Base-by-base conservation (phyloP, 2,797 vertebrate species). In the Ptychobarbus kaznakovi region DNA sequence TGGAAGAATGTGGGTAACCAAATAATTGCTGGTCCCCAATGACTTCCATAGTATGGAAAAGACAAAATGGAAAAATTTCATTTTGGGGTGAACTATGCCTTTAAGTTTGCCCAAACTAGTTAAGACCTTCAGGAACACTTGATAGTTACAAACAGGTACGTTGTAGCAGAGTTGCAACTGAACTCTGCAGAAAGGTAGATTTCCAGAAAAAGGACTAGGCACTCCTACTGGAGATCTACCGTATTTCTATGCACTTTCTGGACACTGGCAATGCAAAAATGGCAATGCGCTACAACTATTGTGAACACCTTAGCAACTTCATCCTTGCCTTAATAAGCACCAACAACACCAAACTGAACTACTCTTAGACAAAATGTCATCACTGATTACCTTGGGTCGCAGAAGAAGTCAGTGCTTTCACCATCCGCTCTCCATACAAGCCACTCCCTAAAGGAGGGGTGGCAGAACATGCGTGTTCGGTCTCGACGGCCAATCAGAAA, bases 401-500 rank as follows among this genome's bases (percentile, higher is more conserved):
- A 99, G 6, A 99, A 92, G 91, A 99, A 99, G 93, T 99, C 96
- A 0, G 94, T 95, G 87, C 96, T 99, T 87, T 99, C 98, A 13
- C 97, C 97, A 1, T 99, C 98, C 1, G 96, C 96, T 93, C 98
- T 96, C 98, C 98, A 99, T 16, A 99, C 95, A 63, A 99, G 94
- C 98, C 98, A 99, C 83, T 99, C 98, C 87, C 98, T 94, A 94
- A 99, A 99, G 89, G 98, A 99, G 0, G 98, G 98, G 77, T 99
- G 98, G 92, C 97, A 98, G 90, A 99, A 97, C 98, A 99, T 99
- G 10, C 98, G 97, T 0, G 98, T 99, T 90, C 96, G 96, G 87
- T 99, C 98, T 76, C 98, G 94, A 32, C 98, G 95, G 87, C 95
- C 96, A 89, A 99, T 95, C 94, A 99, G 95, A 88, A 99, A 98